Base-by-base conservation (phyloP, 2,888 invertebrate genomes). In the Hypercompe scribonia region DNA sequence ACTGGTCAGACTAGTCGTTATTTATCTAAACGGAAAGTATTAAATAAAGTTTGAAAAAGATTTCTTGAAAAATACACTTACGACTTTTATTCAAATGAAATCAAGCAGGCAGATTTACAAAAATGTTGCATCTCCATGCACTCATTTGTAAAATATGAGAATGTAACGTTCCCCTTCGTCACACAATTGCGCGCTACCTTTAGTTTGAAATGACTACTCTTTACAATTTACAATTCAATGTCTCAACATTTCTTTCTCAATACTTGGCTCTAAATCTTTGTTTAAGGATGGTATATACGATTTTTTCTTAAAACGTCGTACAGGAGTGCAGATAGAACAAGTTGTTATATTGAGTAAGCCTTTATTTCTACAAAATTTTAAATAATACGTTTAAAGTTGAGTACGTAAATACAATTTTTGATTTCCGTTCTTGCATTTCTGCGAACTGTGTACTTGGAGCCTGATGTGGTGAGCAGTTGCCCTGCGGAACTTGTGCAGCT, bases 401-500 rank as follows among this genome's bases (percentile, higher is more conserved):
- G 68, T n/a, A n/a, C n/a, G 72, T 75, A 75, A 79, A 78, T 72
- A 66, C 64, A 72, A 34, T 50, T 33, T 68, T n/a, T 66, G 42
- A 21, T 36, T 77, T 46, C 77, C 77, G 73, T 69, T 81, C 77
- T 78, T 71, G 76, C 77, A 84, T 79, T 80, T 81, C 34, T 72
- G 21, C 34, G 31, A 33, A 11, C 15, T 64, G 78, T 80, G 78
- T 73, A 74, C 78, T 82, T 76, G 71, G 61, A 68, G 72, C 69
- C 36, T 46, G 8, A 24, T 63, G 61, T 34, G 61, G 61, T 65
- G 70, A 46, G 70, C 50, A 69, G 70, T 58, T 50, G 63, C 76
- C 81, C 71, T 74, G 76, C 75, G 78, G 80, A 75, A 78, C 75
- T 83, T 81, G 76, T 79, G 81, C 83, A 77, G 78, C 75, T 83